Evolutionary conservation across 1,140 invertebrate species (phyloP), one percentile per base, ranked within the genome.

Genomic region (Aphis gossypii): DNA sequence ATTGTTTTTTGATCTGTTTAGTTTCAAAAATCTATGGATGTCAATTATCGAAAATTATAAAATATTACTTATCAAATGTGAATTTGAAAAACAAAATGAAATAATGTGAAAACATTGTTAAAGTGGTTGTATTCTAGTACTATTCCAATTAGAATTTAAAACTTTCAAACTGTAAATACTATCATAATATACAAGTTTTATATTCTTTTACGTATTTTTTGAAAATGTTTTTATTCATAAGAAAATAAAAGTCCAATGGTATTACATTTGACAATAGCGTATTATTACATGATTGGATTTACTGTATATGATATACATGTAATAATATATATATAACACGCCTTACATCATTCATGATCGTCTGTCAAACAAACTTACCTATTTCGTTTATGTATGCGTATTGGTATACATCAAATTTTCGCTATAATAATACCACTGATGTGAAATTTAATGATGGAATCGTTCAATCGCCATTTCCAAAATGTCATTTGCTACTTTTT

Each of bases 221-320:
- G 60, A 76, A 76, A 76, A 76, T 76, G 60, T 76, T 76, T 76
- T 76, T 76, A 76, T 76, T 76, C 30, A 76, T n/a, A 76, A 76
- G 30, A 76, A n/a, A 76, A 76, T 76, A 76, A 76, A 76, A n/a
- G 30, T 76, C 30, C 60, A n/a, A 76, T n/a, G n/a, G 60, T 18
- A 76, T 76, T 76, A 76, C 60, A 30, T 76, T 76, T 76, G 60
- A 76, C 60, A 76, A 76, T 18, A n/a, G 60, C 60, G 30, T 76
- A 76, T 76, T 76, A 76, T 76, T 76, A 76, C 60, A 76, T 76
- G 60, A 76, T 76, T 76, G n/a, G 60, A 76, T 76, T 76, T 35
- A 76, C 30, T n/a, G 30, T 76, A 76, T 76, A n/a, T n/a, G 4
- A 76, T 76, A 76, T 76, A 35, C 30, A 68, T 68, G 60, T 68